A percentile compares a stretch with the other conserved stretches of the same genome.
Conservation (phyloP, 1,140 invertebrate genomes). For the Danaus melanippus region DNA sequence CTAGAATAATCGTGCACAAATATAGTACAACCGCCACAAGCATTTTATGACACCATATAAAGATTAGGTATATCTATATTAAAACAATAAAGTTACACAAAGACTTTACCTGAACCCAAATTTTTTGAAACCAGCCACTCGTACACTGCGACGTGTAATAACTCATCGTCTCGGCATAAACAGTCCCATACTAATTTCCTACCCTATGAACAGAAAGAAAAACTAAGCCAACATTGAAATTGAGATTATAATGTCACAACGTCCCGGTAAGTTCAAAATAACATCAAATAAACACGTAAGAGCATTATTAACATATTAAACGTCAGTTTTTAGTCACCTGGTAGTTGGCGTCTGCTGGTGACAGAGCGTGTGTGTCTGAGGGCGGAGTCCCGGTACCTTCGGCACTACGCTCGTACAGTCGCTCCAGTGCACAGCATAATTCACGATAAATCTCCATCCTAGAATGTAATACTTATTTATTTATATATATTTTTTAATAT, state of each 20-base stretch:
- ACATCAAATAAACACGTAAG: background rate
- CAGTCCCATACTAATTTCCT: slow-evolving; percentile 66
- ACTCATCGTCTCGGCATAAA: slow-evolving; percentile 80
- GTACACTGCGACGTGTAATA: slow-evolving; percentile 92
- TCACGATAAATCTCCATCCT: slow-evolving; percentile 93
- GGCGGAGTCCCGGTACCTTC: slow-evolving; percentile 56
- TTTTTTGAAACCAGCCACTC: slow-evolving; percentile 91
- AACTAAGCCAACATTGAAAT: background rate
- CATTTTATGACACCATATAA: slow-evolving; percentile 2
- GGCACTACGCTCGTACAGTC: slow-evolving; percentile 81
- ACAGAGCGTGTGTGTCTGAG: slow-evolving; percentile 51
- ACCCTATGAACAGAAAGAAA: slow-evolving; percentile 41
- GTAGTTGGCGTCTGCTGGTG: slow-evolving; percentile 62
- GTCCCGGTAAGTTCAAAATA: too few relatives aligned
- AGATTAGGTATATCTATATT: background rate
- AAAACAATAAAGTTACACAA: slow-evolving; percentile 1
- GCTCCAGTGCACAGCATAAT: slow-evolving; percentile 85
- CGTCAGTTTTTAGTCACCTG: slow-evolving; percentile 40
- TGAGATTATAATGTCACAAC: background rate
- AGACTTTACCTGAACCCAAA: slow-evolving; percentile 61
- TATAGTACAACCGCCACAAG: slow-evolving; percentile 55
- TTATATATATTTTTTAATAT: too few relatives aligned
- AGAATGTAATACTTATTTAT: slow-evolving; percentile 12
- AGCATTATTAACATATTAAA: slow-evolving; percentile 5
- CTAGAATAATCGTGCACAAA: slow-evolving; percentile 45